A percentile compares a stretch with the other conserved stretches of the same genome.
phyloP scores from a whole-genome alignment of 2,797 vertebrate genomes.

The Tokudaia muenninki region DNA sequence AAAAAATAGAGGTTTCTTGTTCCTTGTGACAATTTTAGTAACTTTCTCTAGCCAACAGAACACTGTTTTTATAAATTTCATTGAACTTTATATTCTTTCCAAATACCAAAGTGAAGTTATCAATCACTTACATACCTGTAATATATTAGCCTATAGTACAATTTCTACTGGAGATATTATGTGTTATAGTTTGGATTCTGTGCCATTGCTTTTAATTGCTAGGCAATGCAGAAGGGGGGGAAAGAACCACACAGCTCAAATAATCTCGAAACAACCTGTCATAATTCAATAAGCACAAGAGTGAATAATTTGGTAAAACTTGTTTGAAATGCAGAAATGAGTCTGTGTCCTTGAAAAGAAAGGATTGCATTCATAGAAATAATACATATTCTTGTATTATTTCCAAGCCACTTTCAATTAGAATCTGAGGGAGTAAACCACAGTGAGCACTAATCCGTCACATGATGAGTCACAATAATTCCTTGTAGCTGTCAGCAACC shows the following conservation, averaged over 20 bases:
- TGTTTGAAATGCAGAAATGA: constrained; percentile 26
- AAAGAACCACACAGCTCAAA: not conserved
- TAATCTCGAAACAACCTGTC: not conserved
- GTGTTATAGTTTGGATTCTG: not conserved
- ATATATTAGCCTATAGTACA: not conserved
- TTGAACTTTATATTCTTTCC: not conserved
- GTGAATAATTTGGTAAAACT: constrained; percentile 19
- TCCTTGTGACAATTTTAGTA: not conserved
- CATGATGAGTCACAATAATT: not conserved
- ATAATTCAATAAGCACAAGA: constrained; percentile 11
- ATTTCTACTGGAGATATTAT: not conserved
- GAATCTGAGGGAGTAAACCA: not conserved
- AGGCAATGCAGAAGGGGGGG: not conserved
- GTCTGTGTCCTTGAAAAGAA: not conserved
- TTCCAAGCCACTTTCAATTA: constrained; percentile 17
- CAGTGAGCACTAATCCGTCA: not conserved
- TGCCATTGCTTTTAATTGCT: constrained; percentile 2
- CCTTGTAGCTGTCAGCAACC: not conserved
- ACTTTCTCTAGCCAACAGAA: not conserved
- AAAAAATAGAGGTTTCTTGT: not conserved
- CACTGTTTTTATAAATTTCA: not conserved
- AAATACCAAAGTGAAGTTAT: not conserved
- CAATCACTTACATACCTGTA: not conserved
- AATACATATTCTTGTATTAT: not conserved
- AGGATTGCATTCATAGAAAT: not conserved